Conservation (phyloP, 2,888 invertebrate species). For the Alsophila aescularia region DNA sequence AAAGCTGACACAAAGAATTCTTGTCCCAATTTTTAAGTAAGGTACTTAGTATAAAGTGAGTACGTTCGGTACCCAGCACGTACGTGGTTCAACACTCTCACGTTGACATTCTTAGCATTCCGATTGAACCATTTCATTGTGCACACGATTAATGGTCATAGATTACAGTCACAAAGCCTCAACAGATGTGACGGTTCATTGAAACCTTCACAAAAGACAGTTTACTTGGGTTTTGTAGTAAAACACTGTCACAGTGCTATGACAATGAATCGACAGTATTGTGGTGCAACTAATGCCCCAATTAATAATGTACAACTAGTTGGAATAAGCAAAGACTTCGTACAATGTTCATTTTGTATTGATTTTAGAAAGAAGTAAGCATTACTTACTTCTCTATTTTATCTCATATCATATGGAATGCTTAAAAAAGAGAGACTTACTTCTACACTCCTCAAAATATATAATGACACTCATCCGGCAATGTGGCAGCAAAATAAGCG, state of each 20-base stretch:
- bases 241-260: conserved; percentile 31
- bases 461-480: no score
- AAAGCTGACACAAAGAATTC: no score
- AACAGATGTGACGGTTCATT: conserved; percentile 34
- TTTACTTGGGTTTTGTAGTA: conserved; percentile 36
- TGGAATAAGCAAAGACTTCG: conserved; percentile 4
- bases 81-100: conserved; percentile 1
- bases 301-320: conserved; percentile 33
- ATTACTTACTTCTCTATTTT: no score
- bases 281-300: conserved; percentile 29
- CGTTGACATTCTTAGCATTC: conserved; percentile 18
- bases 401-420: no score
- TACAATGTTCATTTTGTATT: not conserved
- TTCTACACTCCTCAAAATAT: no score
- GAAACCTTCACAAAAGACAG: conserved; percentile 43
- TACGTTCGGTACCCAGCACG: not conserved
- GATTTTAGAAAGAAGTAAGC: not conserved
- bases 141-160: conserved; percentile 35
- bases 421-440: no score
- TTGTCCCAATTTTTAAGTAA: no score
- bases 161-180: conserved; percentile 32
- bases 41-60: no score
- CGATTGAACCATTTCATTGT: conserved; percentile 19
- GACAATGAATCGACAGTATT: conserved; percentile 28
- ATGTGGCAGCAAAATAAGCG: no score